phyloP scores from a whole-genome alignment of 2,888 invertebrate genomes.

The Pomacea canaliculata region DNA sequence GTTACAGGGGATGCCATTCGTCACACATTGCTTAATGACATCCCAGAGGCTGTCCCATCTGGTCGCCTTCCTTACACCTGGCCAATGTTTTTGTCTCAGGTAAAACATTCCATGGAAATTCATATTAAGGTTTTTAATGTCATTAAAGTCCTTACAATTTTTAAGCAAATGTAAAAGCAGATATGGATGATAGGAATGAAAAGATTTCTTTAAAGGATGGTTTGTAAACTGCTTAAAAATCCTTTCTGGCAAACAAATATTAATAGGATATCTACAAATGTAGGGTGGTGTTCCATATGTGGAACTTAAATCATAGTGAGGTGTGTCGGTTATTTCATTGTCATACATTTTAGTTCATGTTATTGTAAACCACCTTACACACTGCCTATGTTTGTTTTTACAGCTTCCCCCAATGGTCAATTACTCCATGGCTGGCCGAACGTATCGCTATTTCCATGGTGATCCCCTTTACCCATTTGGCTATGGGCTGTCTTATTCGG shows the following conservation, averaged over 20 bases:
- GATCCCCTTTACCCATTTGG: constrained; percentile 56
- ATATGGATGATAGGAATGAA: neutral
- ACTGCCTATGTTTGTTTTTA: neutral
- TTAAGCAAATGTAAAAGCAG: neutral
- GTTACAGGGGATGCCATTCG: constrained; percentile 59
- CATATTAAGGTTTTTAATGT: too few relatives aligned
- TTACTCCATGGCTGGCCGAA: constrained; percentile 59
- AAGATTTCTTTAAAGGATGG: neutral
- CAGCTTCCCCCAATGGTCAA: constrained; percentile 49
- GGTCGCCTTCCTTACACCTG: constrained; percentile 65
- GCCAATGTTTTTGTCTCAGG: constrained; percentile 37
- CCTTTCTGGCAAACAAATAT: too few relatives aligned
- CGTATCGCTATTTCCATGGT: constrained; percentile 61
- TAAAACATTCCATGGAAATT: neutral
- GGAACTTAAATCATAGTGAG: too few relatives aligned
- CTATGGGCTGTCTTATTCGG: constrained; percentile 53
- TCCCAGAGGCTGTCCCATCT: constrained; percentile 51
- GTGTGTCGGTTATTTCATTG: too few relatives aligned
- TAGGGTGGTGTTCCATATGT: too few relatives aligned
- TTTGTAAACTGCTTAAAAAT: too few relatives aligned
- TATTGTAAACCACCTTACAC: too few relatives aligned
- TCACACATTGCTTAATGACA: constrained; percentile 46
- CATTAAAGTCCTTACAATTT: neutral
- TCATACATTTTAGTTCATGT: too few relatives aligned
- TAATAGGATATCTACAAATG: too few relatives aligned